Conservation (phyloP, 35 echinoderm and acorn worm genomes). For the Strongylocentrotus purpuratus region DNA sequence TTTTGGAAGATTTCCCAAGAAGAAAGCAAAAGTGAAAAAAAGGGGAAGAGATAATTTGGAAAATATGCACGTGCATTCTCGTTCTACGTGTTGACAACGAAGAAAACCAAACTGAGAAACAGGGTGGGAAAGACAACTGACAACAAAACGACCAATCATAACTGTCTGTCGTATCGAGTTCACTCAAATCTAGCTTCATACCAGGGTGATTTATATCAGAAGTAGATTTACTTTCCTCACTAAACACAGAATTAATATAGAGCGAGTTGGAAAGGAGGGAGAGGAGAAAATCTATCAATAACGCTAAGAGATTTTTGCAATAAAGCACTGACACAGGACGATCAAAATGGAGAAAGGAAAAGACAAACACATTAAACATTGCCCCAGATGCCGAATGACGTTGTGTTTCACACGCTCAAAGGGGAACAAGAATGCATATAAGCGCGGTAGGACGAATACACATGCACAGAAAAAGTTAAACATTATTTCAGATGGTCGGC, state of each 20-base stretch:
- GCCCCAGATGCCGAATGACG: neutral
- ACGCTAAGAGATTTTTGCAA: slow-evolving; percentile 4
- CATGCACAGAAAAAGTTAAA: neutral
- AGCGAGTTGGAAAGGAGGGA: neutral
- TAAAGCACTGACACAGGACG: neutral
- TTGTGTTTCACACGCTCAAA: neutral
- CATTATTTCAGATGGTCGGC: neutral
- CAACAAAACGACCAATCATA: neutral
- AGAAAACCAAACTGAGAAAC: neutral
- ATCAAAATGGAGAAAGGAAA: neutral
- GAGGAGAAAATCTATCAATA: neutral
- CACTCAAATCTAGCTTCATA: slow-evolving; percentile 3
- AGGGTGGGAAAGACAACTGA: neutral
- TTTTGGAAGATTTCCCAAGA: too few relatives aligned
- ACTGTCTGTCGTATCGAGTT: neutral
- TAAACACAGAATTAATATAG: neutral
- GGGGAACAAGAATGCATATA: neutral
- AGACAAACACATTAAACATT: neutral
- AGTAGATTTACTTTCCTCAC: neutral
- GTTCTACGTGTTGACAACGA: neutral
- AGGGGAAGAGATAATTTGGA: too few relatives aligned
- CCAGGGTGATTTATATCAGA: neutral
- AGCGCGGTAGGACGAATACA: neutral
- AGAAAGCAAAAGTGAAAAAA: too few relatives aligned
- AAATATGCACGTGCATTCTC: neutral